phyloP scores from a whole-genome alignment of 2,797 vertebrate species.

The Hippocampus kuda region DNA sequence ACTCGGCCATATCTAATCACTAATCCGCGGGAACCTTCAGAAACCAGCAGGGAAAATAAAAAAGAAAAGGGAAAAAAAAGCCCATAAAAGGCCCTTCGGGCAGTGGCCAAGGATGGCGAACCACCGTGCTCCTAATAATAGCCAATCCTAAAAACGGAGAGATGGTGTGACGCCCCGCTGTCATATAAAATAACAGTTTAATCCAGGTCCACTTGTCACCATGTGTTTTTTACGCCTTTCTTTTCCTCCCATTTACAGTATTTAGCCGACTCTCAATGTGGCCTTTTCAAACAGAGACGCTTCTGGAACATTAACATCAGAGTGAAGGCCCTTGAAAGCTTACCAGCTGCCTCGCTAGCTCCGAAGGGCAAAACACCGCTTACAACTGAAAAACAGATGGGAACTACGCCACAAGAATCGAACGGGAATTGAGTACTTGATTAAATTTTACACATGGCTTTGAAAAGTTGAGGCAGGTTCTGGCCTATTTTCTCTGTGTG shows the following conservation, averaged over 20 bases:
- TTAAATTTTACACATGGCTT: too few species aligned
- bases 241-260: slow-evolving; percentile 1
- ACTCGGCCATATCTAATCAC: slow-evolving; percentile 55
- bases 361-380: background rate
- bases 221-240: slow-evolving; percentile 20
- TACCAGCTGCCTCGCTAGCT: slow-evolving; percentile 13
- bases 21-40: slow-evolving; percentile 45
- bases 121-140: slow-evolving; percentile 53
- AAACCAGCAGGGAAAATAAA: background rate
- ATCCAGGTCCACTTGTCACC: slow-evolving; percentile 46
- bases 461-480: too few species aligned
- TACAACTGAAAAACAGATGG: background rate
- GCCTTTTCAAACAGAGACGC: slow-evolving; percentile 33
- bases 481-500: too few species aligned
- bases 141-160: slow-evolving; percentile 49
- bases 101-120: slow-evolving; percentile 44
- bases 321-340: slow-evolving; percentile 22
- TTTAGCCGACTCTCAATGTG: slow-evolving; percentile 5
- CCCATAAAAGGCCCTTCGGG: slow-evolving; percentile 38
- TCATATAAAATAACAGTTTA: slow-evolving; percentile 49
- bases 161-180: slow-evolving; percentile 39
- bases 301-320: slow-evolving; percentile 19
- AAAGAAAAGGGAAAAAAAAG: slow-evolving; percentile 23
- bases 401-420: background rate
- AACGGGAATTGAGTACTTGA: too few species aligned